A percentile compares a stretch with the other conserved stretches of the same genome.
phyloP scores from a whole-genome alignment of 2,113 vertebrate species.

The Salvelinus namaycush region DNA sequence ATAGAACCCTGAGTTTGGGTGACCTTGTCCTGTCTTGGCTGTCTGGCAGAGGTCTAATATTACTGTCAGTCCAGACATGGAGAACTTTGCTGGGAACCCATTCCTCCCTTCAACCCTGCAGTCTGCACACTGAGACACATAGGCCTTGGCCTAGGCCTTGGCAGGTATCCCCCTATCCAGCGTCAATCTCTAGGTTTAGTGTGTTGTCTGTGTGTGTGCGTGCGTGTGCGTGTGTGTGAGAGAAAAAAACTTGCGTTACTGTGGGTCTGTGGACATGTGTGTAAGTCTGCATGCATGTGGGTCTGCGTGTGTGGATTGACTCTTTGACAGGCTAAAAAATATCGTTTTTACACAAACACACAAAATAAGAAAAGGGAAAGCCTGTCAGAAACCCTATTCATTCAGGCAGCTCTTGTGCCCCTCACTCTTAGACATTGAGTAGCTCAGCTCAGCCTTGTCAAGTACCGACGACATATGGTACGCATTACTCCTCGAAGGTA shows the following conservation, averaged over 20 bases:
- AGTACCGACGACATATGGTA: conserved; percentile 61
- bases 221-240: neutral
- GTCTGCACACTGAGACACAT: neutral
- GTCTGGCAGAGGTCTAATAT: neutral
- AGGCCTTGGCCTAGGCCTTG: neutral
- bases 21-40: neutral
- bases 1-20: neutral
- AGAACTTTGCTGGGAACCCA: neutral
- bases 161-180: neutral
- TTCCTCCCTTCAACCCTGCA: neutral
- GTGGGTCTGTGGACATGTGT: neutral
- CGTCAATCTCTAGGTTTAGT: neutral
- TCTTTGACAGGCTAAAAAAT: conserved; percentile 13
- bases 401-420: neutral
- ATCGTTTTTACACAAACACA: neutral
- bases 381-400: conserved; percentile 1
- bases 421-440: conserved; percentile 11
- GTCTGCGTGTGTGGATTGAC: neutral
- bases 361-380: neutral
- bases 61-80: conserved; percentile 6
- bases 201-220: neutral
- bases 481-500: conserved; percentile 66
- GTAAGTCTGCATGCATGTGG: neutral
- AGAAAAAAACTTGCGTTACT: neutral
- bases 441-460: conserved; percentile 44